Conservation (phyloP, 2,888 invertebrate species). For the Osmoderma eremita region DNA sequence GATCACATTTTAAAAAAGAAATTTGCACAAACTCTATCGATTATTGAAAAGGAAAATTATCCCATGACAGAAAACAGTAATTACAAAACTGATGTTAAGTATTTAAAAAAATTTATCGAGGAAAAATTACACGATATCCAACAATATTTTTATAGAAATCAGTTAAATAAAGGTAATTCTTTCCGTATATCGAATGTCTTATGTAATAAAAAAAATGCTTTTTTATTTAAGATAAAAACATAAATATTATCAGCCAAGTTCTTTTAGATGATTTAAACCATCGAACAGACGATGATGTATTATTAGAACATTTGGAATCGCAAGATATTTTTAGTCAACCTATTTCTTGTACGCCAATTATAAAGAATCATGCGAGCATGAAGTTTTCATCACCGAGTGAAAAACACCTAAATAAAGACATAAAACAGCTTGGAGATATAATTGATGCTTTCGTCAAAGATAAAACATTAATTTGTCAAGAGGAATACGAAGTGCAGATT, state of each 20-base stretch:
- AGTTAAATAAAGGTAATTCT: slow-evolving; percentile 5
- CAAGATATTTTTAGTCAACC: slow-evolving; percentile 36
- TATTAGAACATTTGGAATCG: slow-evolving; percentile 18
- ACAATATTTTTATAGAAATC: slow-evolving; percentile 3
- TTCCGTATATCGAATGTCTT: too few relatives aligned
- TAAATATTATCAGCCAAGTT: background rate
- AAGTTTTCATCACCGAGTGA: background rate
- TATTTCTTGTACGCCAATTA: slow-evolving; percentile 10
- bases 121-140: slow-evolving; percentile 8
- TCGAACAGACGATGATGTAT: background rate
- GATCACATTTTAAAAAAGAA: background rate
- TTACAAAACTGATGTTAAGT: background rate
- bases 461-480: slow-evolving; percentile 47
- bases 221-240: background rate
- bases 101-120: slow-evolving; percentile 8
- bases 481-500: background rate
- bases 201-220: background rate
- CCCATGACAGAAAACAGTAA: background rate
- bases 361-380: slow-evolving; percentile 18
- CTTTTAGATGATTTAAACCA: slow-evolving; percentile 8
- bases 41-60: background rate
- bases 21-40: background rate
- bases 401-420: background rate
- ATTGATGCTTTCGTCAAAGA: slow-evolving; percentile 51
- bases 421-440: slow-evolving; percentile 28